A percentile compares a stretch with the other conserved stretches of the same genome.
Evolutionary conservation across 2,113 vertebrate species (phyloP).

Genomic region (Actinemys pallida): DNA sequence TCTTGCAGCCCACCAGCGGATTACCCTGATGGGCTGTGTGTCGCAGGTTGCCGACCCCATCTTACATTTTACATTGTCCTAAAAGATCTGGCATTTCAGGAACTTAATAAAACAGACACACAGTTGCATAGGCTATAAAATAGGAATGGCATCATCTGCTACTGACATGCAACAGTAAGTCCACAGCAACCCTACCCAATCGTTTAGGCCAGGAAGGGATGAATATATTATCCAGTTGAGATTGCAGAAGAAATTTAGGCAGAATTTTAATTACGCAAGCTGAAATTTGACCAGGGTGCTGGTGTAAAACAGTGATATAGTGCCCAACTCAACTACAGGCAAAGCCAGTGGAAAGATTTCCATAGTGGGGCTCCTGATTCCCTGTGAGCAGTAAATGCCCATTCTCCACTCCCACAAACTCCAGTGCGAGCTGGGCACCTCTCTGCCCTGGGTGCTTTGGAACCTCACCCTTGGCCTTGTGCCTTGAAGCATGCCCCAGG

Average conservation of each 20-base stretch:
- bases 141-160: not conserved
- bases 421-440: not conserved
- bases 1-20: too few relatives aligned
- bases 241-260: not conserved
- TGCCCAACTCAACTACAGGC: not conserved
- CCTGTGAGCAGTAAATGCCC: not conserved
- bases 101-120: not conserved
- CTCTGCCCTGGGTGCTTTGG: not conserved
- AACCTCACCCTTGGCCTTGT: not conserved
- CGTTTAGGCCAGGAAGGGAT: not conserved
- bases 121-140: not conserved
- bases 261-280: not conserved
- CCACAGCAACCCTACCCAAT: not conserved
- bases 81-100: not conserved
- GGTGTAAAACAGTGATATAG: too few relatives aligned
- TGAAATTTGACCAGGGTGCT: not conserved
- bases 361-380: not conserved
- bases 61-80: not conserved
- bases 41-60: too few relatives aligned
- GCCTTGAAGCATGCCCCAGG: not conserved
- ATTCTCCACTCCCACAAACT: not conserved
- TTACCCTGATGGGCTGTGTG: too few relatives aligned
- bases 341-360: not conserved
- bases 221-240: not conserved
- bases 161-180: not conserved